phyloP scores from a whole-genome alignment of 1,140 invertebrate genomes.

The Drosophila orosa region DNA sequence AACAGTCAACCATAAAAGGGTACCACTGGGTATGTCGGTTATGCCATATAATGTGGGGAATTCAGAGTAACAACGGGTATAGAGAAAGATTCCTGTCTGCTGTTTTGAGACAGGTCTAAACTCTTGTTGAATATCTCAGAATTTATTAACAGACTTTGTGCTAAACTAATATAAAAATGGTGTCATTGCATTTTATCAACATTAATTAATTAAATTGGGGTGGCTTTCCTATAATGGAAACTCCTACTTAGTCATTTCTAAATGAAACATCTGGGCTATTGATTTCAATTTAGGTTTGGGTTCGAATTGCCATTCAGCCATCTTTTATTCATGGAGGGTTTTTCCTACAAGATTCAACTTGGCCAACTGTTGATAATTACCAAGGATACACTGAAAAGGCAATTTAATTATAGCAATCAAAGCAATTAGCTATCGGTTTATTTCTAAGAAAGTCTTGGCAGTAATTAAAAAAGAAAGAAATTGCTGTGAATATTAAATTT shows the following conservation, averaged over 20 bases:
- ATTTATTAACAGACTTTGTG: neutral
- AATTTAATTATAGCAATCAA: slow-evolving; percentile 23
- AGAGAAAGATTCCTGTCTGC: neutral
- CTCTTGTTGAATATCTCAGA: too few species aligned
- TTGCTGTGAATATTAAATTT: slow-evolving; percentile 4
- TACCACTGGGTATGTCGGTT: slow-evolving; percentile 28
- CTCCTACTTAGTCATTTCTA: slow-evolving; percentile 19
- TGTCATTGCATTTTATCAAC: neutral
- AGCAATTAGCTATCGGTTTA: neutral
- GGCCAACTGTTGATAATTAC: slow-evolving; percentile 18
- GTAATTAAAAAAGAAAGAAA: neutral
- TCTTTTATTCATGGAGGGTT: slow-evolving; percentile 8
- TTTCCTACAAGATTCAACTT: slow-evolving; percentile 4
- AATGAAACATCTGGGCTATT: slow-evolving; percentile 38
- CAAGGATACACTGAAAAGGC: neutral
- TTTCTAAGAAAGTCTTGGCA: neutral
- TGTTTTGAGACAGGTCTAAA: neutral
- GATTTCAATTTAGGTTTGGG: slow-evolving; percentile 8
- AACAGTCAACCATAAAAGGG: slow-evolving; percentile 32
- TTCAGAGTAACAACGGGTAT: neutral
- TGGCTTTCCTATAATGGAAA: slow-evolving; percentile 7
- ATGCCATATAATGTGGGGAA: slow-evolving; percentile 18
- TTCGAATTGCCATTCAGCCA: slow-evolving; percentile 3
- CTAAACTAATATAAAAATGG: neutral
- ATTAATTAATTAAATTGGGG: slow-evolving; percentile 1